Evolutionary conservation across 2,113 vertebrate genomes (phyloP).

Genomic region (Butorides virescens): DNA sequence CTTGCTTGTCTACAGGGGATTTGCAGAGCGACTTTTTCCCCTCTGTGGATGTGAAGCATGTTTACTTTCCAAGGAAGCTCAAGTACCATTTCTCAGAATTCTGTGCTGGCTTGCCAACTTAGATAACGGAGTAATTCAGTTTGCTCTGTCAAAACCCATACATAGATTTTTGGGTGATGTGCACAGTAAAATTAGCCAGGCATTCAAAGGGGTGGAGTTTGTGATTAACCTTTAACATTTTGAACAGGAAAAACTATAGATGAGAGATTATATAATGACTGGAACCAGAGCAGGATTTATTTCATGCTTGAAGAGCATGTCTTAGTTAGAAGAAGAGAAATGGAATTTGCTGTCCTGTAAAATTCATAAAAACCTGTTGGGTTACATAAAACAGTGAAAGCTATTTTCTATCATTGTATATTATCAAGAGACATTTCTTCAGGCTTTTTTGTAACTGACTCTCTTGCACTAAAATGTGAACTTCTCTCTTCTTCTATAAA

Average conservation of each 20-base stretch:
- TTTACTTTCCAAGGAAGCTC: conserved; percentile 22
- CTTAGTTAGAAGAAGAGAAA: not conserved
- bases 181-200: not conserved
- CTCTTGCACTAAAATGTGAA: not conserved
- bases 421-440: not conserved
- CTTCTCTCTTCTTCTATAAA: not conserved
- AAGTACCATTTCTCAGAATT: not conserved
- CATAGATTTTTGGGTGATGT: not conserved
- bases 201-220: not conserved
- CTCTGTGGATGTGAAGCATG: not conserved
- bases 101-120: conserved; percentile 10
- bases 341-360: conserved; percentile 36
- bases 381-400: not conserved
- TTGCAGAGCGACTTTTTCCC: not conserved
- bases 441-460: not conserved
- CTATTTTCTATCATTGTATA: not conserved
- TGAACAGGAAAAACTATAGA: not conserved
- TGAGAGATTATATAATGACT: conserved; percentile 22
- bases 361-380: not conserved
- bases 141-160: not conserved
- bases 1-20: not conserved
- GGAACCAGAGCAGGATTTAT: not conserved
- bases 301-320: conserved; percentile 22
- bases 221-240: conserved; percentile 35
- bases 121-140: not conserved